Conservation (phyloP, 2,113 vertebrate genomes). For the Struthio camelus region DNA sequence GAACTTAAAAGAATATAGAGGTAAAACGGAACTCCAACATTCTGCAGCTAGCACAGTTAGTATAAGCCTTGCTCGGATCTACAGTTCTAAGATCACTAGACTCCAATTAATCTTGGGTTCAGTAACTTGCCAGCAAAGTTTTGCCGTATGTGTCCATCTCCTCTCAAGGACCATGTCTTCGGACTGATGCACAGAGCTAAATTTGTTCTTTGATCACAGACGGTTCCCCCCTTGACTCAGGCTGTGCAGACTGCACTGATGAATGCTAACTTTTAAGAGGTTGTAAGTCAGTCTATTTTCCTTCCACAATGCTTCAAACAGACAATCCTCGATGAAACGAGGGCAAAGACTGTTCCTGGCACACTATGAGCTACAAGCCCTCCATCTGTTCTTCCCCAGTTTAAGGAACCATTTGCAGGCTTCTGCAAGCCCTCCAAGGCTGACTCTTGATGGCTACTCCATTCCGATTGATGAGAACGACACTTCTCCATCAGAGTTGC, state of each 20-base stretch:
- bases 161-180: background rate
- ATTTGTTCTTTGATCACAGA: conserved; percentile 14
- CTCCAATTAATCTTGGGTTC: background rate
- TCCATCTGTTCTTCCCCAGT: background rate
- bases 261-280: conserved; percentile 12
- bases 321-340: conserved; percentile 6
- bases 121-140: background rate
- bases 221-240: background rate
- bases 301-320: conserved; percentile 11
- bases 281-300: conserved; percentile 13
- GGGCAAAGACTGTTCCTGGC: background rate
- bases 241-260: background rate
- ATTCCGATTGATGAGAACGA: background rate
- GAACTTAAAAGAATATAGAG: conserved; percentile 10
- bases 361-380: background rate
- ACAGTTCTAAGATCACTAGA: background rate
- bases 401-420: background rate
- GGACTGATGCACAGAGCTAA: background rate
- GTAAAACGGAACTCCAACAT: background rate
- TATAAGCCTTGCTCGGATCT: background rate
- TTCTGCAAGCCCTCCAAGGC: background rate
- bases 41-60: conserved; percentile 13
- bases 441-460: background rate
- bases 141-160: background rate
- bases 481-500: background rate